Base-by-base conservation (phyloP, 2,888 invertebrate genomes). In the Cerceris rybyensis region DNA sequence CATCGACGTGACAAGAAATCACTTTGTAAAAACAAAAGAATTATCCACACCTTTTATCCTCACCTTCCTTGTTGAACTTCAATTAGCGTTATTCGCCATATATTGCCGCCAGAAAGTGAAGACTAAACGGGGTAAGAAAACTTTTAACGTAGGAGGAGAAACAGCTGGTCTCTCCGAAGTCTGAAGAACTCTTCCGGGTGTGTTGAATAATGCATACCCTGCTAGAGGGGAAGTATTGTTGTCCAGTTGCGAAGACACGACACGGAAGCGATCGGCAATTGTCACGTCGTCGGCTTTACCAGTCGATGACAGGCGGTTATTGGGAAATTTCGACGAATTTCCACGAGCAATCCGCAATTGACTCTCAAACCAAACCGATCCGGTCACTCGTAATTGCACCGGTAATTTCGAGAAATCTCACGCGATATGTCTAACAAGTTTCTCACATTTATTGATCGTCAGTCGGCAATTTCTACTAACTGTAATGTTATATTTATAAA, bases 191-290 rank as follows among this genome's bases (percentile, higher is more conserved):
- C 84, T 84, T 84, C 83, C 84, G 81, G 75, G 79, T 79, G 77
- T 61, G 76, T 79, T 86, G 86, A 86, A 83, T 86, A 80, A 86
- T 83, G 80, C 84, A 85, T 85, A 59, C 68, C 80, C 42, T 81
- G 76, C 64, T 65, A 58, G 65, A 69, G 28, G 72, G 73, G 74
- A 69, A 84, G 80, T 76, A 80, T 82, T 80, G 78, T 83, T 82
- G 79, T 75, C 72, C 60, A 79, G 72, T 64, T 70, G 54, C 57
- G 73, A 75, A 59, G 74, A 78, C 68, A 71, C 73, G 70, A 81
- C 75, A 70, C 81, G 82, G 78, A 84, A 80, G 84, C 77, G 78
- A 64, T 78, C 75, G 69, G 73, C 76, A 84, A 84, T 84, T 84
- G 84, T 78, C 80, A 81, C 80, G 81, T 76, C 78, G 83, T 67